Evolutionary conservation across 2,888 invertebrate species (phyloP), one percentile per base, ranked within the genome.

Genomic region (Idaea dimidiata): DNA sequence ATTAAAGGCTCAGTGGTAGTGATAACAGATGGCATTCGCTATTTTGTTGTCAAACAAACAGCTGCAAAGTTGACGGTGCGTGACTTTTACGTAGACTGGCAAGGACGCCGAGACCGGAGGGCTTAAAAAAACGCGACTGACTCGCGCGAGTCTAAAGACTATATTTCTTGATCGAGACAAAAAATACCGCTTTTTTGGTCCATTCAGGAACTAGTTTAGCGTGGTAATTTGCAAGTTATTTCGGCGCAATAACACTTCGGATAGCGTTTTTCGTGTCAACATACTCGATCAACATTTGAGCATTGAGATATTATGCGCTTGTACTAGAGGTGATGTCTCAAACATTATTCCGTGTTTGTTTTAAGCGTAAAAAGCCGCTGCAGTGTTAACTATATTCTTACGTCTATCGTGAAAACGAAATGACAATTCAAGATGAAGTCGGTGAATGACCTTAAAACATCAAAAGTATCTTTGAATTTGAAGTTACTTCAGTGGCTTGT

Each of bases 11-110:
- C 65, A 61, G 63, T 61, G 67, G 69, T 69, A 75, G 64, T 74
- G 75, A 43, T 43, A 77, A 77, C 74, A 74, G 72, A 72, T 72
- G 69, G 67, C 69, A 72, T 78, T 79, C 75, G 72, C 63, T 72
- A 74, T 81, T 83, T 87, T 87, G 86, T 87, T 88, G 84, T 87
- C 80, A 88, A 87, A 88, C 86, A 85, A 86, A 84, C 84, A 82
- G 81, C 83, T 84, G 83, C 78, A 64, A 43, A 73, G 74, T 72
- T 73, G 80, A 64, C 79, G 78, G 74, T 78, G 84, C 87, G 82
- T 87, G 84, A 83, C 86, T 78, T 71, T 62, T 73, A 69, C 74
- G 81, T 78, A 82, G 82, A 81, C 82, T 71, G 65, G 77, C 87
- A 87, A 88, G 88, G 87, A 87, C 87, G 80, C 66, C 72, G 69